These are phyloP conservation scores for Rhabdomys dilectus DNA, from an alignment of 2,113 vertebrate species.

Conservation along the genomic window DNA sequence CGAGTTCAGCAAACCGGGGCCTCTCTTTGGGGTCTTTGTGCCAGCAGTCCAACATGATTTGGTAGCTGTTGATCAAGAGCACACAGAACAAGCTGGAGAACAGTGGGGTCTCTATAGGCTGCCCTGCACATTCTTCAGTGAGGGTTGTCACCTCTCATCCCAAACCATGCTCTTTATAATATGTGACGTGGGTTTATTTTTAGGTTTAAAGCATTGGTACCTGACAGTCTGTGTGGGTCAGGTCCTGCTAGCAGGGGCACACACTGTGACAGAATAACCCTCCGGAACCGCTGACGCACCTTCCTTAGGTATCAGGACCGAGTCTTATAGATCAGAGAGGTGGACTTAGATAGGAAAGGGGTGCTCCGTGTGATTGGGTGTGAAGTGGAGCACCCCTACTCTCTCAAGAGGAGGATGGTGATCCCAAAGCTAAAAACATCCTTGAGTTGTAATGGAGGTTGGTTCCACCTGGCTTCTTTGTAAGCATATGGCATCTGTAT, in stretches of 20 bases:
- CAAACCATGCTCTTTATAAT: background rate
- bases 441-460: background rate
- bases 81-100: background rate
- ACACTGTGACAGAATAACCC: too few species aligned
- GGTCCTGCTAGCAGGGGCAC: background rate
- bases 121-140: background rate
- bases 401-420: background rate
- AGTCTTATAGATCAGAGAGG: background rate
- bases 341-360: background rate
- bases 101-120: rapidly evolving
- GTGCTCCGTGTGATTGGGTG: background rate
- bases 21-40: slow-evolving; percentile 89
- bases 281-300: background rate
- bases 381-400: background rate
- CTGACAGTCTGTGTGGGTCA: background rate
- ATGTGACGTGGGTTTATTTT: background rate
- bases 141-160: rapidly evolving
- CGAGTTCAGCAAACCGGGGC: slow-evolving; percentile 92
- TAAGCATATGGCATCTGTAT: background rate
- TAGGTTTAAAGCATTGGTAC: too few species aligned
- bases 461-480: background rate
- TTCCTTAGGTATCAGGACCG: background rate
- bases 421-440: background rate
- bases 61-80: slow-evolving; percentile 88
- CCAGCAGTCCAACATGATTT: slow-evolving; percentile 97